Conservation (phyloP, 2,888 invertebrate genomes). For the Euphydryas editha region DNA sequence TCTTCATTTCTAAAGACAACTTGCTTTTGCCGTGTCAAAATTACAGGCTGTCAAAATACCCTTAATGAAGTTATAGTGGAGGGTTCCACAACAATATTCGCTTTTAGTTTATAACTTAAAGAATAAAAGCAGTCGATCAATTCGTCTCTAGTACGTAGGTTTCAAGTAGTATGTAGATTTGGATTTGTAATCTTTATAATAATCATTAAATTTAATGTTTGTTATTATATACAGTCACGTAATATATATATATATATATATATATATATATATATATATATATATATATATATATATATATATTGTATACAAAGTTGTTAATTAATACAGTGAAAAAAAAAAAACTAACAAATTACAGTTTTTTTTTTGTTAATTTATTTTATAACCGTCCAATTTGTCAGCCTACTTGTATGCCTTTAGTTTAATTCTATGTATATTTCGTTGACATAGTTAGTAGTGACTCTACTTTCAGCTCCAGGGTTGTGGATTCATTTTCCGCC, state of each 20-base stretch:
- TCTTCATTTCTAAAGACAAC: neutral
- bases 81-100: neutral
- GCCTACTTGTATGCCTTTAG: no score
- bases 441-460: no score
- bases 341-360: no score
- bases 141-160: slow-evolving; percentile 19
- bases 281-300: no score
- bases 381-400: no score
- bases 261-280: no score
- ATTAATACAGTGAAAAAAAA: no score
- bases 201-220: neutral
- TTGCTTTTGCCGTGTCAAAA: neutral
- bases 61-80: neutral
- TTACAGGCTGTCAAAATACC: neutral
- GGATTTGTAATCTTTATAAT: slow-evolving; percentile 6
- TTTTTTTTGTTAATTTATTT: no score
- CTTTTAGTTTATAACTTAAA: neutral
- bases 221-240: neutral
- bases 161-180: slow-evolving; percentile 13
- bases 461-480: no score
- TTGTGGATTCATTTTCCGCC: no score
- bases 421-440: no score
- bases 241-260: neutral
- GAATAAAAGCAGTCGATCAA: slow-evolving; percentile 1
- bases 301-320: no score